Percentiles rank a stretch among this genome's conserved stretches.
Conservation (phyloP, 1,140 invertebrate species). For the Leptinotarsa lineolata region DNA sequence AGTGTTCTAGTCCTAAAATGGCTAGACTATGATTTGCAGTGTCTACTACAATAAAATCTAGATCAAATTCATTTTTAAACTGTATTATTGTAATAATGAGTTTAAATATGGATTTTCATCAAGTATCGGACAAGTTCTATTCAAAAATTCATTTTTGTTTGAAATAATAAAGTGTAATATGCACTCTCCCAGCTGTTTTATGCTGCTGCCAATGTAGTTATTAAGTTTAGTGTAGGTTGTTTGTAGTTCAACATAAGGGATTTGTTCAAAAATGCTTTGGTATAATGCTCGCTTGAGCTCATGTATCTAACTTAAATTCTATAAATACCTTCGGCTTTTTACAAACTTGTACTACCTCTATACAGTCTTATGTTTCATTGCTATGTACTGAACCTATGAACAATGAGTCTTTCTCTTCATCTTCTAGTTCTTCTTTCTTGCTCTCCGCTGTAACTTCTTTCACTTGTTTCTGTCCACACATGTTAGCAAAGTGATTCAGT, state of each 20-base stretch:
- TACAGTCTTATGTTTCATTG: background rate
- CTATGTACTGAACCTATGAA: background rate
- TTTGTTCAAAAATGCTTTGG: background rate
- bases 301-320: background rate
- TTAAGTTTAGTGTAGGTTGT: background rate
- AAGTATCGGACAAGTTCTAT: too few relatives aligned
- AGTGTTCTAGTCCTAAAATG: too few relatives aligned
- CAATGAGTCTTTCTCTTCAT: background rate
- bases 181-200: background rate
- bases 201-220: background rate
- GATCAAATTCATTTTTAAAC: too few relatives aligned
- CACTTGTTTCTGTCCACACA: background rate
- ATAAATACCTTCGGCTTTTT: too few relatives aligned
- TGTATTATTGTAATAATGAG: too few relatives aligned
- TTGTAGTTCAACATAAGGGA: constrained; percentile 1
- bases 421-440: background rate
- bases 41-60: too few relatives aligned
- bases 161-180: background rate
- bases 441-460: background rate
- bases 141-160: background rate
- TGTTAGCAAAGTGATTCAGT: background rate
- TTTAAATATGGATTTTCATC: too few relatives aligned
- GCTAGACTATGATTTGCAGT: too few relatives aligned
- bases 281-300: background rate
- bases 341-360: too few relatives aligned